phyloP scores from a whole-genome alignment of 2,797 vertebrate species.

The Falco novaeseelandiae region DNA sequence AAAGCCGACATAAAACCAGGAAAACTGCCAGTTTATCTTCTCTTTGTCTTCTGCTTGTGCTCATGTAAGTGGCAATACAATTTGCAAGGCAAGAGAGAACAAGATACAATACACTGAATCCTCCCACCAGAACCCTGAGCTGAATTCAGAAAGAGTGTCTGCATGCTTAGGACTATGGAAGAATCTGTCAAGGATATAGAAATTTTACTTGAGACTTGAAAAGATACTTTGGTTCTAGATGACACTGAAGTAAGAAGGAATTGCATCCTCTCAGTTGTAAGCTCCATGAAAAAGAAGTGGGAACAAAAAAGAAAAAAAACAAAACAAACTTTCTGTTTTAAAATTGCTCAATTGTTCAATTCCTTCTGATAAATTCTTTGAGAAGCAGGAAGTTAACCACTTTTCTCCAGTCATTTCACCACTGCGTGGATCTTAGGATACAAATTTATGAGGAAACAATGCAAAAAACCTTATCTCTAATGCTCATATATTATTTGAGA shows the following conservation, averaged over 20 bases:
- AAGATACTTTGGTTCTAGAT: neutral
- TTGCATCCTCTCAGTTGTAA: neutral
- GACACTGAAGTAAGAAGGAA: neutral
- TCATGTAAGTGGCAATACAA: neutral
- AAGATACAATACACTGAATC: neutral
- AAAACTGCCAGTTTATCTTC: neutral
- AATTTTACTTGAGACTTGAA: neutral
- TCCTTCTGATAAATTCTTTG: neutral
- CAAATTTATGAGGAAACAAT: neutral
- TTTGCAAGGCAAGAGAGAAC: neutral
- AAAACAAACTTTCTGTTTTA: neutral
- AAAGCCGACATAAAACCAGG: neutral
- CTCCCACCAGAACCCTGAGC: neutral
- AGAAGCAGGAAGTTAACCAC: neutral
- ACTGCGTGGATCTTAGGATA: neutral
- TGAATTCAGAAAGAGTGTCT: neutral
- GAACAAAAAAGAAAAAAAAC: neutral
- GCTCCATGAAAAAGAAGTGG: no score
- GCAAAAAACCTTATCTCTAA: neutral
- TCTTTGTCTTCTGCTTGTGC: neutral
- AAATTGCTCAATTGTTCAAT: neutral
- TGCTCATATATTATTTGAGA: neutral
- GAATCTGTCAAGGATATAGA: neutral
- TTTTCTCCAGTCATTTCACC: neutral
- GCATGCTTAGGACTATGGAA: neutral